Percentiles rank a stretch among this genome's conserved stretches.
Evolutionary conservation across 1,140 invertebrate species (phyloP).

Genomic region (Trachymyrmex septentrionalis): DNA sequence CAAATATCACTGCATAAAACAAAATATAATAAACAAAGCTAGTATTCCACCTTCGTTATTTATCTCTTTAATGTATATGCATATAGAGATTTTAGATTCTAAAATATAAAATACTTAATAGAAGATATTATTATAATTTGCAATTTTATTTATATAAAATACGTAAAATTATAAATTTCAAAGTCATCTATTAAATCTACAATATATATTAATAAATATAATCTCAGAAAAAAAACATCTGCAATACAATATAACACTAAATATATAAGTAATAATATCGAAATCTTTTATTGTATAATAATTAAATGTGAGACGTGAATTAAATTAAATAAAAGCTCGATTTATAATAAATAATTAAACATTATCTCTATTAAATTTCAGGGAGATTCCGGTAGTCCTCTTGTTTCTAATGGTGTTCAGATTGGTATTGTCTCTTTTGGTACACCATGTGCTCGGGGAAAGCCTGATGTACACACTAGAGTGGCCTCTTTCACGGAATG

Average conservation of each 20-base stretch:
- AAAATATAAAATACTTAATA: background rate
- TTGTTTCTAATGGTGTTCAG: conserved; percentile 85
- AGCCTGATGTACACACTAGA: conserved; percentile 89
- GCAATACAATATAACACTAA: background rate
- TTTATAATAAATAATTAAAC: background rate
- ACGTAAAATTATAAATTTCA: background rate
- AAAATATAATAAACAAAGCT: background rate
- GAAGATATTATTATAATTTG: background rate
- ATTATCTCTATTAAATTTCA: conserved; percentile 53
- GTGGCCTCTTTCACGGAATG: conserved; percentile 86
- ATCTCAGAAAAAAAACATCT: background rate
- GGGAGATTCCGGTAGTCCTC: conserved; percentile 89
- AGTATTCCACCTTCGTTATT: background rate
- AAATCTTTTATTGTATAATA: background rate
- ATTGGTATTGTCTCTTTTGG: conserved; percentile 90
- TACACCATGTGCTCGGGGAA: conserved; percentile 88
- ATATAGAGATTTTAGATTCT: background rate
- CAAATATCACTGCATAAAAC: background rate
- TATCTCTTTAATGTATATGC: background rate
- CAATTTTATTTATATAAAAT: background rate
- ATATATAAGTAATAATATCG: background rate
- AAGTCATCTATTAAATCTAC: background rate
- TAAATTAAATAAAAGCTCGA: background rate
- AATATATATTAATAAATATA: background rate
- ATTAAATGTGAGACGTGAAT: background rate